Evolutionary conservation across 1,140 invertebrate species (phyloP), one percentile per base, ranked within the genome.

Genomic region (Hormaphis cornu): DNA sequence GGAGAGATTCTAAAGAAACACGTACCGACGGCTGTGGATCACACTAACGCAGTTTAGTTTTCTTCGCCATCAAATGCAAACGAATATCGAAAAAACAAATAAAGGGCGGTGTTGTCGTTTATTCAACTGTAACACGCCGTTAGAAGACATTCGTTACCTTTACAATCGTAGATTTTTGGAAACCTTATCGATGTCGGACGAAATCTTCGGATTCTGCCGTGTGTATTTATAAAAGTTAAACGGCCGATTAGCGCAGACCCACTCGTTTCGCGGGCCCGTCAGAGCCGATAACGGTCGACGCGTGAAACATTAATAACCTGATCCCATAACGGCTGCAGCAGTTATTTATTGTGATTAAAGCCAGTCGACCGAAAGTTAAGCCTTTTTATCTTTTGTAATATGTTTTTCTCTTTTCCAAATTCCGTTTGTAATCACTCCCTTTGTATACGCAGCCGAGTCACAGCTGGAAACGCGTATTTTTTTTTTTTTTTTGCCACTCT

Each of bases 201-300:
- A 37, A 56, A 56, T 37, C 53, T 56, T 56, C 24, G 22, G 10
- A 28, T 35, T 22, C 53, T 56, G 37, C 10, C n/a, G n/a, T n/a
- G n/a, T n/a, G n/a, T n/a, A n/a, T n/a, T n/a, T n/a, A 37, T 56
- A 56, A 56, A 56, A 56, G 33, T 56, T 56, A 56, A 56, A 35
- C 20, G 9, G 16, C 53, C 33, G 53, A 56, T 56, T 56, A 56
- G 30, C 26, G 37, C 9, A 16, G 20, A 37, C 35, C 53, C 53
- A 56, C 37, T 56, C 22, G 40, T 58, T 58, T 58, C 24, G 20
- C 40, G 20, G 22, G 18, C 20, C 33, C 6, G 16, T 20, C 10
- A 24, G 33, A n/a, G n/a, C n/a, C n/a, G n/a, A 40, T 58, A 40
- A 58, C 20, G 40, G 14, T 58, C 16, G 54, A 58, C 33, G 40